These are phyloP conservation scores for Rhizoglyphus robini DNA, from an alignment of 1,140 invertebrate species.

Conservation along the genomic window DNA sequence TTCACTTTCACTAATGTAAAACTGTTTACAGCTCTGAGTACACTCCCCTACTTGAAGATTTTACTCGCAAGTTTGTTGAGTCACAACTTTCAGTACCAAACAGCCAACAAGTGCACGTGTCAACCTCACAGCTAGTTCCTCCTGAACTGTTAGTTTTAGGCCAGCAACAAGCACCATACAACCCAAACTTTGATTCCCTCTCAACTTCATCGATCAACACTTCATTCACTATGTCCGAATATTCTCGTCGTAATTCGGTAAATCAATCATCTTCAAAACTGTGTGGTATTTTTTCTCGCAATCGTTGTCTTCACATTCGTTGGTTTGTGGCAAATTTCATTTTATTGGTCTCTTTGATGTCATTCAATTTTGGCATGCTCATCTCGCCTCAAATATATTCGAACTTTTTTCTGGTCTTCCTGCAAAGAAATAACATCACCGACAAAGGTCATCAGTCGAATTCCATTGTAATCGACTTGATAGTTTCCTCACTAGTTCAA, in stretches of 20 bases:
- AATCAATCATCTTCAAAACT: neutral
- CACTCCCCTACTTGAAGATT: constrained; percentile 15
- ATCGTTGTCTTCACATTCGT: no score
- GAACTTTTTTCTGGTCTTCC: neutral
- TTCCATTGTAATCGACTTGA: neutral
- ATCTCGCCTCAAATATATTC: neutral
- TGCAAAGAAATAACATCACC: neutral
- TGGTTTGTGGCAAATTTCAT: neutral
- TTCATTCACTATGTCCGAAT: neutral
- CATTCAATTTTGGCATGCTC: neutral
- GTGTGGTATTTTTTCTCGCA: neutral
- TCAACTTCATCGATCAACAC: neutral
- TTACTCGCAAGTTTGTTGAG: neutral
- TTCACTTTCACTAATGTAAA: neutral
- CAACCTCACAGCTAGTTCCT: neutral
- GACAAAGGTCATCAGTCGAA: neutral
- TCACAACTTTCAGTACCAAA: neutral
- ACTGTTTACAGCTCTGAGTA: neutral
- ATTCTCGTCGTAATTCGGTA: neutral
- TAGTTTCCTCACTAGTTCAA: neutral
- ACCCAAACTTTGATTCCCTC: constrained; percentile 3
- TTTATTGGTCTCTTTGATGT: neutral
- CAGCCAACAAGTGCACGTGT: neutral
- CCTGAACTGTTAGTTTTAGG: neutral
- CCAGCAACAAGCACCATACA: constrained; percentile 8